A percentile compares a stretch with the other conserved stretches of the same genome.
These are phyloP conservation scores for Electrona antarctica DNA, from an alignment of 2,113 vertebrate genomes.

Conservation along the genomic window DNA sequence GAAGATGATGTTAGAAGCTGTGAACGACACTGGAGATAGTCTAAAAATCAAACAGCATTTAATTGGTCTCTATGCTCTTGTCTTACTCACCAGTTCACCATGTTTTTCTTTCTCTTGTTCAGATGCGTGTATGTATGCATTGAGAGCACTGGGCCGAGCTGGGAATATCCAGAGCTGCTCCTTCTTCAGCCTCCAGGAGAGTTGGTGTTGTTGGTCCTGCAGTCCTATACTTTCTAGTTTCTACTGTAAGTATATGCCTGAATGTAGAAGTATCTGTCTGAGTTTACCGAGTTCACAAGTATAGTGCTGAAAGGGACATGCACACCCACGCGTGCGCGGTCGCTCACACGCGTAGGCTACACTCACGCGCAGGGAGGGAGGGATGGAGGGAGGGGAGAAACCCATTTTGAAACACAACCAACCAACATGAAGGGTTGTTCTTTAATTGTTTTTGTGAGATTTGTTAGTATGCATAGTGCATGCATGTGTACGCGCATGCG, in stretches of 20 bases:
- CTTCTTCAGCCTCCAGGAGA: too few relatives aligned
- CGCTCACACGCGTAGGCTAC: not conserved
- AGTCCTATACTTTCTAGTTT: too few relatives aligned
- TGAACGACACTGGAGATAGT: constrained; percentile 47
- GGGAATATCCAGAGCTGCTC: too few relatives aligned
- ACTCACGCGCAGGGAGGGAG: not conserved
- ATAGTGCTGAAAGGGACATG: not conserved
- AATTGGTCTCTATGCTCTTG: constrained; percentile 63
- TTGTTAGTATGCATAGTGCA: constrained; percentile 19
- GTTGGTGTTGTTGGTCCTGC: too few relatives aligned
- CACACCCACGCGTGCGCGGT: constrained; percentile 9
- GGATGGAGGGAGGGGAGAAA: constrained; percentile 23
- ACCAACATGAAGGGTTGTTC: constrained; percentile 65
- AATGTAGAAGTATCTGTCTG: constrained; percentile 29
- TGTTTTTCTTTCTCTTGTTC: constrained; percentile 13
- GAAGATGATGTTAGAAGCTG: constrained; percentile 10
- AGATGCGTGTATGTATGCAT: constrained; percentile 8
- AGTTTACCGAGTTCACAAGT: constrained; percentile 13
- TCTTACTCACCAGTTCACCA: constrained; percentile 31
- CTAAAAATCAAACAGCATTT: constrained; percentile 59
- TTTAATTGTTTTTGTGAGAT: constrained; percentile 62
- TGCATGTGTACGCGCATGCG: constrained; percentile 7
- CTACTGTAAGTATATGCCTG: not conserved
- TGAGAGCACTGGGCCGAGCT: too few relatives aligned
- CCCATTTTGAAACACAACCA: constrained; percentile 52